Evolutionary conservation across 2,797 vertebrate species (phyloP).

Genomic region (Artibeus lituratus): DNA sequence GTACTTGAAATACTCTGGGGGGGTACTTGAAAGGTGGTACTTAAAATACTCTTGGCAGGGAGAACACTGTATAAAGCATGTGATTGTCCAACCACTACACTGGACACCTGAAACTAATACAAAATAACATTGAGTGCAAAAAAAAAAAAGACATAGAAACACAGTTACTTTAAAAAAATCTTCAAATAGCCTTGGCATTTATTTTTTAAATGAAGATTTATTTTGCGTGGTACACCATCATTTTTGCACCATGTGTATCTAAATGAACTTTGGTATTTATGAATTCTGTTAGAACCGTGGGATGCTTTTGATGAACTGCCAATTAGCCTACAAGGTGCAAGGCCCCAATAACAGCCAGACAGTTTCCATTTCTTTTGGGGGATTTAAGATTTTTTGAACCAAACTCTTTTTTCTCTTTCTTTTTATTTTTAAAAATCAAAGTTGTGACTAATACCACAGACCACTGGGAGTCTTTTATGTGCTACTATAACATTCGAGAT

Average conservation of each 20-base stretch:
- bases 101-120: background rate
- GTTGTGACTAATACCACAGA: background rate
- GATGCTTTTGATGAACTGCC: background rate
- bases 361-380: background rate
- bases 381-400: background rate
- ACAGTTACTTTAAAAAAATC: background rate
- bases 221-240: background rate
- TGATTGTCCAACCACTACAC: background rate
- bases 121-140: background rate
- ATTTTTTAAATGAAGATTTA: constrained; percentile 48
- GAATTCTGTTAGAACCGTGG: constrained; percentile 31
- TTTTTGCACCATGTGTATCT: constrained; percentile 2
- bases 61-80: background rate
- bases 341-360: background rate
- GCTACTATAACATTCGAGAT: background rate
- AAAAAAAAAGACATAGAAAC: background rate
- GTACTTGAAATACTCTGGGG: background rate
- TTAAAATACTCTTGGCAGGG: background rate
- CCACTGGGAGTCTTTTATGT: background rate
- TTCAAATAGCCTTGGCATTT: constrained; percentile 34
- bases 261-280: constrained; percentile 11
- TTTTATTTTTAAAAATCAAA: constrained; percentile 14
- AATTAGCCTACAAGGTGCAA: constrained; percentile 36
- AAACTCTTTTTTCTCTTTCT: background rate
- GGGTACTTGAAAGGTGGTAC: no score